A percentile compares a stretch with the other conserved stretches of the same genome.
These are phyloP conservation scores for Drosophila sp. DNA, from an alignment of 1,140 invertebrate genomes.

Conservation along the genomic window DNA sequence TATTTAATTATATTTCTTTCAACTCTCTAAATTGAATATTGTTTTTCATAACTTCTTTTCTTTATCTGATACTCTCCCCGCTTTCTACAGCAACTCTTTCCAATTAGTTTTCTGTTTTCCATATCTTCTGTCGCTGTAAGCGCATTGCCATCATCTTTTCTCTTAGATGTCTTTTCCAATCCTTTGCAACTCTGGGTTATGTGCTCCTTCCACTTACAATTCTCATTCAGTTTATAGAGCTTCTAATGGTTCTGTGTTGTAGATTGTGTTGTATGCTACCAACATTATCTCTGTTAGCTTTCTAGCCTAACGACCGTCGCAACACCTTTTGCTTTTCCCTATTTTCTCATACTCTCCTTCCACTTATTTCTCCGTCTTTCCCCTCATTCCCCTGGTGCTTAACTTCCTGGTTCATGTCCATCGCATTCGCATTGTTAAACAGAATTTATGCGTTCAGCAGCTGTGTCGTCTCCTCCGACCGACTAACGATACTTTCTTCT, in stretches of 20 bases:
- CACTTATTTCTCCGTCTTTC: slow-evolving; percentile 15
- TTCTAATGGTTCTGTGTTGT: slow-evolving; percentile 52
- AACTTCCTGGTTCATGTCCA: slow-evolving; percentile 44
- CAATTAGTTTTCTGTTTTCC: slow-evolving; percentile 15
- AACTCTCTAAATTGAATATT: not conserved
- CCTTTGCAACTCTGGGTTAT: slow-evolving; percentile 61
- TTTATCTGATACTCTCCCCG: not conserved
- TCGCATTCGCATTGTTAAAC: slow-evolving; percentile 68
- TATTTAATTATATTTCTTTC: too few species aligned
- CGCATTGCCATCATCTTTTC: slow-evolving; percentile 37
- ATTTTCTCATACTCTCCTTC: slow-evolving; percentile 14
- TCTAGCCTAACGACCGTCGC: slow-evolving; percentile 76
- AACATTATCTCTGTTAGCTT: slow-evolving; percentile 74
- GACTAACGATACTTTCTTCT: slow-evolving; percentile 67
- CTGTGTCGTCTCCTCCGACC: slow-evolving; percentile 34
- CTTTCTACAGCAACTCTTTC: not conserved
- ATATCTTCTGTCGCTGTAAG: slow-evolving; percentile 12
- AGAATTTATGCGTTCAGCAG: slow-evolving; percentile 79
- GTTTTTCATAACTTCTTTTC: not conserved
- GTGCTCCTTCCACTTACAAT: not conserved
- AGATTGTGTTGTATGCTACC: slow-evolving; percentile 22
- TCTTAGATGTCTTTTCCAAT: slow-evolving; percentile 62
- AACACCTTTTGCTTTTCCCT: slow-evolving; percentile 52
- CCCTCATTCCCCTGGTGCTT: slow-evolving; percentile 9
- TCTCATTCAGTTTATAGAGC: slow-evolving; percentile 33